Evolutionary conservation across 2,888 invertebrate genomes (phyloP).

Genomic region (Protophormia terraenovae): DNA sequence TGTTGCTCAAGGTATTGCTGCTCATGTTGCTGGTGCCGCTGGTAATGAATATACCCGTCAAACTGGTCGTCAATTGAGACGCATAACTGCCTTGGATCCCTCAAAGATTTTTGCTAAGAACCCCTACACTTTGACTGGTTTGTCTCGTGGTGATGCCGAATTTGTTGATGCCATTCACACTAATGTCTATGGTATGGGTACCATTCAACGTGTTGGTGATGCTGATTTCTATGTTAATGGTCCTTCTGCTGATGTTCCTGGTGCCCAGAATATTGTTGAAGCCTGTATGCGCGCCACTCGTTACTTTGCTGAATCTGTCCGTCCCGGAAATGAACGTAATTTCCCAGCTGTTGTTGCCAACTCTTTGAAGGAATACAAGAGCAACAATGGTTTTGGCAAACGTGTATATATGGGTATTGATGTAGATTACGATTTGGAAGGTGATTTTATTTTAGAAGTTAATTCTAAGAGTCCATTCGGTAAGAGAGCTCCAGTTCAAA

Average conservation of each 20-base stretch:
- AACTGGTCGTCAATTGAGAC: constrained; percentile 76
- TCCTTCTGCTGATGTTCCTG: constrained; percentile 73
- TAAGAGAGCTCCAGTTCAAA: constrained; percentile 74
- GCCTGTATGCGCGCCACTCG: constrained; percentile 77
- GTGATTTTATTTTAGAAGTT: constrained; percentile 79
- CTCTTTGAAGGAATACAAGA: constrained; percentile 76
- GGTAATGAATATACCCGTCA: constrained; percentile 75
- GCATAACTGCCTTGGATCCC: constrained; percentile 80
- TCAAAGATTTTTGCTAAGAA: constrained; percentile 73
- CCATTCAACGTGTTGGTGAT: constrained; percentile 74
- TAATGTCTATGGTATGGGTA: constrained; percentile 76
- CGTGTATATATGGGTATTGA: constrained; percentile 78
- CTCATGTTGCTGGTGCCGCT: constrained; percentile 79
- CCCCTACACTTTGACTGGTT: constrained; percentile 72
- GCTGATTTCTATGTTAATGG: constrained; percentile 80
- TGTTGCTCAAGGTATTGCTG: constrained; percentile 77
- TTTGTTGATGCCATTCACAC: constrained; percentile 80
- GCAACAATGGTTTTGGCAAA: constrained; percentile 76
- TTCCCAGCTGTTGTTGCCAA: constrained; percentile 78
- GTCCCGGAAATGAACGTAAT: constrained; percentile 77
- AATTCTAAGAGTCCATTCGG: constrained; percentile 78
- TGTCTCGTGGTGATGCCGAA: constrained; percentile 79
- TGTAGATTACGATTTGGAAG: constrained; percentile 73
- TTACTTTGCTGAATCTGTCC: constrained; percentile 79
- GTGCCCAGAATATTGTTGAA: constrained; percentile 76